A percentile compares a stretch with the other conserved stretches of the same genome.
Conservation (phyloP, 2,797 vertebrate species). For the Telmatherina bonti region DNA sequence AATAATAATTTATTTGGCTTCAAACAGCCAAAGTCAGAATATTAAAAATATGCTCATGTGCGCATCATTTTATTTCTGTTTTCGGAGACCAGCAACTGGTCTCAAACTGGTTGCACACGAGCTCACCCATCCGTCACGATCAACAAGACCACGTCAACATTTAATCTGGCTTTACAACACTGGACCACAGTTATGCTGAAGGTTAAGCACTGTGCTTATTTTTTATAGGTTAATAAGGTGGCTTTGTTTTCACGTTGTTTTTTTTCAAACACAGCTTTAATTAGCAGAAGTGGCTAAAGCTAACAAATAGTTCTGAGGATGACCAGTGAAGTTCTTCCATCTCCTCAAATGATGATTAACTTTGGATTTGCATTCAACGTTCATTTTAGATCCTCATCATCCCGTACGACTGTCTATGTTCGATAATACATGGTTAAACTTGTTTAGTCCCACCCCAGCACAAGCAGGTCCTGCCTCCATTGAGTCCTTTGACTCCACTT, state of each 20-base stretch:
- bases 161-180: conserved; percentile 43
- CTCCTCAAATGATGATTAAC: conserved; percentile 10
- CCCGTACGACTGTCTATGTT: not conserved
- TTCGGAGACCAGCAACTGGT: not conserved
- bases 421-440: not conserved
- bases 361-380: not conserved
- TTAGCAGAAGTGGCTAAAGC: conserved; percentile 26
- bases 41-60: no score
- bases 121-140: not conserved
- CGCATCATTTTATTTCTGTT: not conserved
- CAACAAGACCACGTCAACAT: conserved; percentile 34
- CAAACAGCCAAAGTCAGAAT: no score
- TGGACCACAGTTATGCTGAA: conserved; percentile 40
- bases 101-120: not conserved
- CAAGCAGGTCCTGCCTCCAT: not conserved
- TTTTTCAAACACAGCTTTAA: conserved; percentile 16
- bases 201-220: conserved; percentile 28
- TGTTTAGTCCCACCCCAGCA: not conserved
- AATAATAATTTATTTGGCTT: no score
- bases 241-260: conserved; percentile 27
- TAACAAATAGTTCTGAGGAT: conserved; percentile 2
- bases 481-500: not conserved
- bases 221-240: conserved; percentile 34
- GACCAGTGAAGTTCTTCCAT: conserved; percentile 19
- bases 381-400: not conserved